phyloP scores from a whole-genome alignment of 2,888 invertebrate species.

The Plebejus melissa region DNA sequence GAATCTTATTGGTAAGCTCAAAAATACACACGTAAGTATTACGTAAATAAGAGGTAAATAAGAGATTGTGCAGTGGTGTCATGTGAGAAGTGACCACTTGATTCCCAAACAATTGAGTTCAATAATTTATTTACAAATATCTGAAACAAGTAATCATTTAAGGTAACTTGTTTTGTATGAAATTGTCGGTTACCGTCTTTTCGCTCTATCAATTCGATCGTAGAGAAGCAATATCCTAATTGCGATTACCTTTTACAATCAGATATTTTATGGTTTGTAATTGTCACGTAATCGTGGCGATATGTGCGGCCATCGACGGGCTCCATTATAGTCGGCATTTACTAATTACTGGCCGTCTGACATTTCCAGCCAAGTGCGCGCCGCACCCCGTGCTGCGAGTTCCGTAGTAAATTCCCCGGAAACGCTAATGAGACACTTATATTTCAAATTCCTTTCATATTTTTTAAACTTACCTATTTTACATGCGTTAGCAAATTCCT shows the following conservation, averaged over 20 bases:
- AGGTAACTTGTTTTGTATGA: neutral
- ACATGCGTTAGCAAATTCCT: neutral
- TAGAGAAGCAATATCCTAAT: conserved; percentile 15
- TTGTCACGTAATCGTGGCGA: conserved; percentile 12
- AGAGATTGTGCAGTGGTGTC: no score
- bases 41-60: no score
- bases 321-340: conserved; percentile 14
- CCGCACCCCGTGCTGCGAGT: neutral
- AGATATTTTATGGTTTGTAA: conserved; percentile 21
- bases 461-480: neutral
- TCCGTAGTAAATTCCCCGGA: neutral
- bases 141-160: no score
- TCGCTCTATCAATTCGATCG: conserved; percentile 43
- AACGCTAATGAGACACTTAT: neutral
- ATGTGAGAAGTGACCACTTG: no score
- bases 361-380: conserved; percentile 2
- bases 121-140: no score
- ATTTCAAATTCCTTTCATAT: neutral
- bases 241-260: conserved; percentile 21
- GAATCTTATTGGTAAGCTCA: no score
- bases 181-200: neutral
- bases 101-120: no score
- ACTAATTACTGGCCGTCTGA: conserved; percentile 19
- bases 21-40: no score
- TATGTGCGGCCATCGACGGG: conserved; percentile 4